These are phyloP conservation scores for Iphiclides podalirius DNA, from an alignment of 2,888 invertebrate species.

Conservation along the genomic window DNA sequence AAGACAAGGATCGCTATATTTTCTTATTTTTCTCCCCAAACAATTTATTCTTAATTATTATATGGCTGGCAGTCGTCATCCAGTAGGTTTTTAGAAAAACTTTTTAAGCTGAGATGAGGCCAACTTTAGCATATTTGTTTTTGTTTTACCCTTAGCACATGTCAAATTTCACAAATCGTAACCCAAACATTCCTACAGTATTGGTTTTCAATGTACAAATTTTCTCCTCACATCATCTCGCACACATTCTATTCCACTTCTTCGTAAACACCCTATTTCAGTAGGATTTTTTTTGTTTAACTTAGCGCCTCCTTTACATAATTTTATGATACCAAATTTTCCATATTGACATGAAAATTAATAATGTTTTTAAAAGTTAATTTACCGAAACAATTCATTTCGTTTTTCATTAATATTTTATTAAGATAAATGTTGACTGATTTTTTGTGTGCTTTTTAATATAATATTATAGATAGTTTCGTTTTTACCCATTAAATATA, in stretches of 20 bases:
- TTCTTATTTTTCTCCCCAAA: neutral
- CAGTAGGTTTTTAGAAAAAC: conserved; percentile 72
- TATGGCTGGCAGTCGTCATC: conserved; percentile 49
- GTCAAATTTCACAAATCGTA: conserved; percentile 32
- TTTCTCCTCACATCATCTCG: conserved; percentile 8
- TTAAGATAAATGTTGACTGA: conserved; percentile 17
- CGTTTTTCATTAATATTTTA: neutral
- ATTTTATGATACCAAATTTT: too few relatives aligned
- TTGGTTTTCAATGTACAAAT: conserved; percentile 50
- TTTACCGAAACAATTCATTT: conserved; percentile 7
- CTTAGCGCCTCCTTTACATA: too few relatives aligned
- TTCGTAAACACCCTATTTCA: conserved; percentile 22
- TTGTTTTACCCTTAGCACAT: conserved; percentile 26
- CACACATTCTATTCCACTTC: conserved; percentile 23
- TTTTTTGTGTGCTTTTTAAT: conserved; percentile 17
- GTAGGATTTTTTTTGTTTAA: too few relatives aligned
- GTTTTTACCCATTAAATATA: conserved; percentile 12
- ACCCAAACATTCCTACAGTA: conserved; percentile 65
- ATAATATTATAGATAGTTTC: conserved; percentile 2
- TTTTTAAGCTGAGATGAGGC: conserved; percentile 69
- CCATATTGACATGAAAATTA: conserved; percentile 12
- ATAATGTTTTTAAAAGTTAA: conserved; percentile 2
- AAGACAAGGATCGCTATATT: neutral
- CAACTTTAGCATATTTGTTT: conserved; percentile 37
- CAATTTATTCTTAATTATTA: conserved; percentile 25